Base-by-base conservation (phyloP, 2,797 vertebrate species). In the Rhynchonycteris naso region DNA sequence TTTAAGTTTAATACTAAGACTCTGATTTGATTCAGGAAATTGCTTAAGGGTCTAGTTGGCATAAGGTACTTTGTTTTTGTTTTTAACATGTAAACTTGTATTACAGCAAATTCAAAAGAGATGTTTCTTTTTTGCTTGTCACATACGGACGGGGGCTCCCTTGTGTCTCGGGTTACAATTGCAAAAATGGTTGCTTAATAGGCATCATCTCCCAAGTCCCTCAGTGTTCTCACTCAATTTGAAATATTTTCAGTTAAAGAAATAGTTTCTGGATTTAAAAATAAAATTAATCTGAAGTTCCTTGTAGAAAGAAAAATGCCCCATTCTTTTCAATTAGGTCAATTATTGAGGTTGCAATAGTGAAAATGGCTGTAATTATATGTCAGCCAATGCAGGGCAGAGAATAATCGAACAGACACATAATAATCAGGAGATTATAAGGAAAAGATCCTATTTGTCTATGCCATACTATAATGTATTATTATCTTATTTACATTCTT, bases 1-100 rank as follows among this genome's bases (percentile, higher is more conserved):
- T 94, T 95, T 81, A 88, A 90, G 59, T 75, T 80, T 95, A 93
- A 90, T 94, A 91, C 33, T 88, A 38, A 66, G 84, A 78, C 35
- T 52, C 28, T 84, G 35, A 81, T 68, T 95, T 84, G n/a, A 94
- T 88, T 96, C 63, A 65, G 12, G 22, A 79, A 88, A 92, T 59
- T 83, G 59, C 21, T 72, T 72, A 88, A 80, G 68, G 65, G 14
- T 78, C 10, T 18, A 66, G 59, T 85, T 5, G 1, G 10, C 28
- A 66, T 69, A 82, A 72, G 30, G 8, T 26, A 16, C 15, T 56
- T 93, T 69, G n/a, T 66, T 86, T 92, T 69, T 81, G 52, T 88
- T 96, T 90, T 78, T 75, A 86, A 79, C 14, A 76, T 84, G 24
- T 56, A 19, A 50, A 91, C 76, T 28, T 71, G 14, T 54, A 47